Evolutionary conservation across 2,797 vertebrate species (phyloP).

Genomic region (Loriculus beryllinus): DNA sequence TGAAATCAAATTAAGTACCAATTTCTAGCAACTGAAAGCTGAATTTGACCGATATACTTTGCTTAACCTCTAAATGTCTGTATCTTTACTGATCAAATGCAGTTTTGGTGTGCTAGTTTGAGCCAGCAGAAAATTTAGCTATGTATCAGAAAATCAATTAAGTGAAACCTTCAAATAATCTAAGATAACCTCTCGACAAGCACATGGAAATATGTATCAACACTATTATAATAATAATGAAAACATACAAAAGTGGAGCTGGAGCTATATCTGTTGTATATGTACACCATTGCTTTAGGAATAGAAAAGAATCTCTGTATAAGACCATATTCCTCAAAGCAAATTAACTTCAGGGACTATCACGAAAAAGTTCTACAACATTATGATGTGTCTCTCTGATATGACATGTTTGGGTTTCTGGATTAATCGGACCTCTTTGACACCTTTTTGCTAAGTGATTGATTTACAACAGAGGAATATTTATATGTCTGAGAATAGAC

Average conservation of each 20-base stretch:
- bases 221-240: neutral
- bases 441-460: neutral
- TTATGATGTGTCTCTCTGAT: neutral
- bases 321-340: neutral
- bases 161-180: neutral
- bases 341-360: neutral
- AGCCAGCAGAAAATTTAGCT: neutral
- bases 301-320: neutral
- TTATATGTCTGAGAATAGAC: neutral
- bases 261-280: neutral
- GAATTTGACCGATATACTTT: slow-evolving; percentile 11
- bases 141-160: slow-evolving; percentile 9
- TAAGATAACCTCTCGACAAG: neutral
- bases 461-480: neutral
- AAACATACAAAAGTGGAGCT: neutral
- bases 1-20: slow-evolving; percentile 47
- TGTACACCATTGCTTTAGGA: neutral
- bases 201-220: neutral
- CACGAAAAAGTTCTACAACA: neutral
- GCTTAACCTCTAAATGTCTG: neutral
- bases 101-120: neutral
- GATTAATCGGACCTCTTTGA: neutral
- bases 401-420: neutral
- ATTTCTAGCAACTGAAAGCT: slow-evolving; percentile 20
- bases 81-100: neutral